These are phyloP conservation scores for Hylyphantes graminicola DNA, from an alignment of 1,140 invertebrate genomes.

Conservation along the genomic window DNA sequence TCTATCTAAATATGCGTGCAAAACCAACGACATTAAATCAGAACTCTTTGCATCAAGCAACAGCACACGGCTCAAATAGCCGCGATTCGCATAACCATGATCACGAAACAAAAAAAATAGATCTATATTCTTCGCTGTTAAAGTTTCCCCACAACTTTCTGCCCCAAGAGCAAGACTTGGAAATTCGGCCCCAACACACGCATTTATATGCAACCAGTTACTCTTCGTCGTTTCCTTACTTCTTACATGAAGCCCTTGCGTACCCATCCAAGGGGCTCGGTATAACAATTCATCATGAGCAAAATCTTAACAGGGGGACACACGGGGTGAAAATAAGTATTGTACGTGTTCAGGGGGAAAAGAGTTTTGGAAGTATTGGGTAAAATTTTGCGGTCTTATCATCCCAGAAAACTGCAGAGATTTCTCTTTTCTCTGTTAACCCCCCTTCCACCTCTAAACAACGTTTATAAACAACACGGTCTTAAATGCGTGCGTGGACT, in stretches of 20 bases:
- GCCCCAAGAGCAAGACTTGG: no score
- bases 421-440: conserved; percentile 52
- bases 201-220: not conserved
- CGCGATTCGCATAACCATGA: no score
- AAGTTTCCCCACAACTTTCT: no score
- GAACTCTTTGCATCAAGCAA: no score
- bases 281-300: conserved; percentile 36
- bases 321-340: conserved; percentile 35
- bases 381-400: conserved; percentile 12
- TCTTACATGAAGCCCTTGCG: conserved; percentile 15
- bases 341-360: conserved; percentile 32
- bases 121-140: no score
- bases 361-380: conserved; percentile 56
- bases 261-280: conserved; percentile 3
- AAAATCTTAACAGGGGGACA: not conserved
- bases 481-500: conserved; percentile 42
- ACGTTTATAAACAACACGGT: conserved; percentile 30
- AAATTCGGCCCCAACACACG: not conserved
- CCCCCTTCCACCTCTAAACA: not conserved
- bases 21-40: no score
- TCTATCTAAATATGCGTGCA: no score
- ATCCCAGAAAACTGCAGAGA: conserved; percentile 15
- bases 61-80: no score
- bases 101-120: no score
- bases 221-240: not conserved